Conservation (phyloP, 1,140 invertebrate genomes). For the Bombus terrestris region DNA sequence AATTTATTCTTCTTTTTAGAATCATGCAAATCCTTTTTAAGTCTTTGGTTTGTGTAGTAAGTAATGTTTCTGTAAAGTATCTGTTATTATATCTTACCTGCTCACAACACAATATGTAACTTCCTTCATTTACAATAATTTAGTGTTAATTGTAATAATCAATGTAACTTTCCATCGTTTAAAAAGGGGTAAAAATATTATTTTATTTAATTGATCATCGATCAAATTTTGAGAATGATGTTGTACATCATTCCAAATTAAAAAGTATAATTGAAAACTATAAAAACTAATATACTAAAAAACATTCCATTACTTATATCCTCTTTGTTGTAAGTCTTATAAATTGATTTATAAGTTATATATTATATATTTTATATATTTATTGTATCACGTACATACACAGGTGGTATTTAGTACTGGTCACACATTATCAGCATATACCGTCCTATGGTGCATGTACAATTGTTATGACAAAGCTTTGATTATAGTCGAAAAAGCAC, state of each 20-base stretch:
- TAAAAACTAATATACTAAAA: not conserved
- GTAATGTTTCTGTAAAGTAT: too few species aligned
- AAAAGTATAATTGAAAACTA: not conserved
- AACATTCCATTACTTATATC: not conserved
- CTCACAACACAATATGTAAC: not conserved
- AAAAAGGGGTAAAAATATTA: too few species aligned
- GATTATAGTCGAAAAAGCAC: conserved; percentile 45
- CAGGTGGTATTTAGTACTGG: conserved; percentile 48
- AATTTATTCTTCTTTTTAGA: not conserved
- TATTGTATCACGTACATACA: not conserved
- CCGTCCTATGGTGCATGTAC: conserved; percentile 56
- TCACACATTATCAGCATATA: conserved; percentile 35
- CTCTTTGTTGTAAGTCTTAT: not conserved
- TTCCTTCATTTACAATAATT: not conserved
- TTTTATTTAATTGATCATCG: not conserved
- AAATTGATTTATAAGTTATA: not conserved
- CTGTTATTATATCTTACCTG: too few species aligned
- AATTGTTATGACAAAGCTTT: conserved; percentile 60
- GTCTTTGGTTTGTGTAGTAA: too few species aligned
- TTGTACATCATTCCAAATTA: not conserved
- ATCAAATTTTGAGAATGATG: not conserved
- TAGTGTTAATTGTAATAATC: not conserved
- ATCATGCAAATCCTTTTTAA: not conserved
- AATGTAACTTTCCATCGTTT: too few species aligned
- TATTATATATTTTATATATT: not conserved